Conservation (phyloP, 2,113 vertebrate species). For the Pangasianodon gigas region DNA sequence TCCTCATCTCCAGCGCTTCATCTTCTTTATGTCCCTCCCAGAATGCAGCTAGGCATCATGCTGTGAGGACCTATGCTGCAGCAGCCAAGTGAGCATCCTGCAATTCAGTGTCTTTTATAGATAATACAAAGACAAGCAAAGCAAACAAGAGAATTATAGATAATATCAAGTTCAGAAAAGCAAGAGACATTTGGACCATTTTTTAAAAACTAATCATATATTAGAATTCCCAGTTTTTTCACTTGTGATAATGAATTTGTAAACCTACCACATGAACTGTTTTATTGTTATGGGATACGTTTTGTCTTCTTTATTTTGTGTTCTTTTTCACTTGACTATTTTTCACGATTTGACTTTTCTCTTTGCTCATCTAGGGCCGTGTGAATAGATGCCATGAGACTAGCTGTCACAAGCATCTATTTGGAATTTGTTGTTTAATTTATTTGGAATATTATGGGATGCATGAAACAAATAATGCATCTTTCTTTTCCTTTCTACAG, state of each 20-base stretch:
- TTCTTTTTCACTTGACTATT: background rate
- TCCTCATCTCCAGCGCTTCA: slow-evolving; percentile 49
- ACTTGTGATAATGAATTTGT: background rate
- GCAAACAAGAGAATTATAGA: background rate
- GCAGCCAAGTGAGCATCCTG: slow-evolving; percentile 65
- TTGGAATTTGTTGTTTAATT: background rate
- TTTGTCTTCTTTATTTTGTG: background rate
- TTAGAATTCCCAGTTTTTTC: background rate
- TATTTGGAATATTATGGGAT: background rate
- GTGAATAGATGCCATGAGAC: background rate
- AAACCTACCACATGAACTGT: background rate
- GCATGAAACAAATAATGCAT: background rate
- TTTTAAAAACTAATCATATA: background rate
- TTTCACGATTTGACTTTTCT: background rate
- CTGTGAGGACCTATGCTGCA: slow-evolving; percentile 65
- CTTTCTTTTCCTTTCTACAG: slow-evolving; percentile 57
- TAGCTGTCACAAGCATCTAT: background rate
- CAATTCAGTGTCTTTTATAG: background rate
- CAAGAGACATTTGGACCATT: background rate
- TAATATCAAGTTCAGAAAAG: background rate
- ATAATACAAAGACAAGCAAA: background rate
- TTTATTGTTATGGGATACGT: background rate
- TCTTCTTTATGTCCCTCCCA: slow-evolving; percentile 15
- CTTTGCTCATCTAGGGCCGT: background rate
- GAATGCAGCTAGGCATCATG: slow-evolving; percentile 29